These are phyloP conservation scores for Lasioglossum calceatum DNA, from an alignment of 2,888 invertebrate genomes.

Conservation along the genomic window DNA sequence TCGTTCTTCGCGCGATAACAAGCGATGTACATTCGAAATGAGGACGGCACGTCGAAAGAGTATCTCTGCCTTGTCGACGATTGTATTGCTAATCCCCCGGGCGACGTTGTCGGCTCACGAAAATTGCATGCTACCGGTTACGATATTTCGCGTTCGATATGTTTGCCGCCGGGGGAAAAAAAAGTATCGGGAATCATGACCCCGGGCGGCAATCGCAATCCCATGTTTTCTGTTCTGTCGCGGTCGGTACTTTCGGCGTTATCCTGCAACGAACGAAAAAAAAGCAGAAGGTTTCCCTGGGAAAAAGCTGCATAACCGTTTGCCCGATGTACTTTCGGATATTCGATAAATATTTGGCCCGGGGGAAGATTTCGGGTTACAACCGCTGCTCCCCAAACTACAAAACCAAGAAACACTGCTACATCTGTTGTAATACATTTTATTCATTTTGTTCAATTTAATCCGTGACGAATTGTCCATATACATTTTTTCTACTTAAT, in stretches of 20 bases:
- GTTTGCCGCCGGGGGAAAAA: conserved; percentile 33
- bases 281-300: not conserved
- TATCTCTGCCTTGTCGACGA: conserved; percentile 61
- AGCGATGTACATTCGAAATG: conserved; percentile 79
- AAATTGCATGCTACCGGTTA: conserved; percentile 73
- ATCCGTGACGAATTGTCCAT: not conserved
- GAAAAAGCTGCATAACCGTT: not conserved
- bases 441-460: not conserved
- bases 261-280: conserved; percentile 24
- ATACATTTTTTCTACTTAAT: not conserved
- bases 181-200: conserved; percentile 59
- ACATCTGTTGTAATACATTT: not conserved
- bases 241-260: conserved; percentile 49
- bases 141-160: conserved; percentile 66
- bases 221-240: conserved; percentile 51
- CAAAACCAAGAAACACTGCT: not conserved
- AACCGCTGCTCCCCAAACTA: not conserved
- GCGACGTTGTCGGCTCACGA: conserved; percentile 67
- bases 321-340: not conserved
- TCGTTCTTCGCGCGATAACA: conserved; percentile 51
- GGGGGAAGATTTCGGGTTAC: not conserved
- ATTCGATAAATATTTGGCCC: conserved; percentile 1
- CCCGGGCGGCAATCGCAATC: conserved; percentile 67
- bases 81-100: conserved; percentile 68
- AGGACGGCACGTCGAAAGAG: conserved; percentile 63